These are phyloP conservation scores for Puma concolor DNA, from an alignment of 2,113 vertebrate genomes.

Conservation along the genomic window DNA sequence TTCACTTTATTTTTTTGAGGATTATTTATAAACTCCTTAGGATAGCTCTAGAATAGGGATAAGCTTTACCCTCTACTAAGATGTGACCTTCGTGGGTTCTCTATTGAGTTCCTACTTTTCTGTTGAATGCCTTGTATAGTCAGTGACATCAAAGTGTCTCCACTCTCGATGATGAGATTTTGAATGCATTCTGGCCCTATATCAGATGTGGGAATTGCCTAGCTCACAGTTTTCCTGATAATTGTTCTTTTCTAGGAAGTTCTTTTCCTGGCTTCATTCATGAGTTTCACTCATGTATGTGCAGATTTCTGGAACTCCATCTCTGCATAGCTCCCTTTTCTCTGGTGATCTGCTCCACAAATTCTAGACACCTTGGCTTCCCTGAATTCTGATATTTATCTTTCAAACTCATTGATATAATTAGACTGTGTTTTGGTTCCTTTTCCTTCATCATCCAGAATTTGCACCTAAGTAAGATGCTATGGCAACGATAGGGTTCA, in stretches of 20 bases:
- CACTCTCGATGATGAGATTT: background rate
- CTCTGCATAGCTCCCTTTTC: background rate
- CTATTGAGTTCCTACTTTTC: background rate
- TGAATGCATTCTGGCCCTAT: background rate
- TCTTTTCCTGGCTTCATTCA: background rate
- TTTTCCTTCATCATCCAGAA: background rate
- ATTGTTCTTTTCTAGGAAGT: background rate
- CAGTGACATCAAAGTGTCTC: background rate
- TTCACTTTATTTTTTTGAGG: background rate
- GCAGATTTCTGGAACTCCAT: background rate
- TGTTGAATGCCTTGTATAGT: background rate
- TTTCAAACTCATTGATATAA: background rate
- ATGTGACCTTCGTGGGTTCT: background rate
- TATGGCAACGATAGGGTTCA: background rate
- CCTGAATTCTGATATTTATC: background rate
- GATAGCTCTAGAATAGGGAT: background rate
- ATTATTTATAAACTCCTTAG: background rate
- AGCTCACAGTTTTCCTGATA: background rate
- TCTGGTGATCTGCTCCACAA: background rate
- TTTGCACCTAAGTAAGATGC: background rate
- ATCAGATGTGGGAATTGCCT: background rate
- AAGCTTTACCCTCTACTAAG: background rate
- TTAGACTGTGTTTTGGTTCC: background rate
- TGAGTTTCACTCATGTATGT: background rate
- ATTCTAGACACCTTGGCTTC: background rate